A percentile compares a stretch with the other conserved stretches of the same genome.
Evolutionary conservation across 2,888 invertebrate species (phyloP).

Genomic region (Arrhopalites spinosus): DNA sequence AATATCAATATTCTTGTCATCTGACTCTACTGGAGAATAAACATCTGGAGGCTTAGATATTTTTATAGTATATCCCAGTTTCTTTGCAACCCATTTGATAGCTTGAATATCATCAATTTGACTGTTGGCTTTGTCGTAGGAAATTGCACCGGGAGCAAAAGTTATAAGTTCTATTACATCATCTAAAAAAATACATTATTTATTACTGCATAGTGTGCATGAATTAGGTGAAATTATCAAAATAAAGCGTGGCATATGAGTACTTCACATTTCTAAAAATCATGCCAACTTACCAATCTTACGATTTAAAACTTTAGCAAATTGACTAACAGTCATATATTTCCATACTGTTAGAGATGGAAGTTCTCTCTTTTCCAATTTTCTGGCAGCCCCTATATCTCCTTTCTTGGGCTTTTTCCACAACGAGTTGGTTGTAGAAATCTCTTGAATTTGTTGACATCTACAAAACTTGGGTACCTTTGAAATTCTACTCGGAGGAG

Average conservation of each 20-base stretch:
- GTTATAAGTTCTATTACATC: slow-evolving; percentile 72
- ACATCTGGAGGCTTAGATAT: slow-evolving; percentile 62
- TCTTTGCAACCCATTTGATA: slow-evolving; percentile 71
- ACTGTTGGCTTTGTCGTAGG: slow-evolving; percentile 64
- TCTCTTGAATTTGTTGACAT: not conserved
- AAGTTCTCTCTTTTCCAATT: not conserved
- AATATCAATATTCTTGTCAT: slow-evolving; percentile 59
- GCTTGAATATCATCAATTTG: slow-evolving; percentile 70
- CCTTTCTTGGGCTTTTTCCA: slow-evolving; percentile 9
- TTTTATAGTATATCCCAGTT: slow-evolving; percentile 67
- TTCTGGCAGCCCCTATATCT: not conserved
- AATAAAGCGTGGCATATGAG: not conserved
- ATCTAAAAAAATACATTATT: slow-evolving; percentile 62
- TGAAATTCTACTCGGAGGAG: not conserved
- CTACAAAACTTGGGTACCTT: not conserved
- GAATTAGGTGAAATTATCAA: not conserved
- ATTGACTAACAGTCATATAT: slow-evolving; percentile 77
- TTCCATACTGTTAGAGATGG: slow-evolving; percentile 74
- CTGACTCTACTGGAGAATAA: slow-evolving; percentile 60
- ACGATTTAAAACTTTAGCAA: slow-evolving; percentile 70
- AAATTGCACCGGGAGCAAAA: slow-evolving; percentile 67
- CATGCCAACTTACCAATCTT: slow-evolving; percentile 65
- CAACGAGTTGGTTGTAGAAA: not conserved
- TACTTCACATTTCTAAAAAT: not conserved
- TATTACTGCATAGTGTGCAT: not conserved